phyloP scores from a whole-genome alignment of 2,888 invertebrate genomes.

The Hirtodrosophila trivittata region DNA sequence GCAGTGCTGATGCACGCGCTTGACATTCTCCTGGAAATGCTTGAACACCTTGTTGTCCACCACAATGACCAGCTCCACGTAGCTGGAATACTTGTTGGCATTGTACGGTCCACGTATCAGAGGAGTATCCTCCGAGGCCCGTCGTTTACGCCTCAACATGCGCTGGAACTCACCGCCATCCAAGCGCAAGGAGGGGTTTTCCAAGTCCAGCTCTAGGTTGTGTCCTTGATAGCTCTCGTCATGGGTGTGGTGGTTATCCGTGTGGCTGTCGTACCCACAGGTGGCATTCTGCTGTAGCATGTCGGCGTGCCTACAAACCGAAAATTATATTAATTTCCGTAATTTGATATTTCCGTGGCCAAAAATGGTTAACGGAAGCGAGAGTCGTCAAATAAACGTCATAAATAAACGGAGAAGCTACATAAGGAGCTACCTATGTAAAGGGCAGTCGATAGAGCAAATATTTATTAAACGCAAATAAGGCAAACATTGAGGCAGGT shows the following conservation, averaged over 20 bases:
- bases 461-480: conserved; percentile 67
- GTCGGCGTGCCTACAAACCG: conserved; percentile 77
- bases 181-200: conserved; percentile 48
- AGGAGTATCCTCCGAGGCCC: conserved; percentile 83
- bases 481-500: conserved; percentile 55
- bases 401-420: conserved; percentile 9
- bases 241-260: conserved; percentile 49
- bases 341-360: conserved; percentile 70
- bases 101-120: conserved; percentile 92
- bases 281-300: conserved; percentile 86
- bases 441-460: conserved; percentile 44
- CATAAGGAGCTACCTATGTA: neutral
- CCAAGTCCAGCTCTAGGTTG: conserved; percentile 73
- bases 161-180: conserved; percentile 85
- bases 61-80: conserved; percentile 94
- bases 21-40: conserved; percentile 89
- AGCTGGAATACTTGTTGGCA: conserved; percentile 92
- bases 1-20: conserved; percentile 91
- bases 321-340: conserved; percentile 20
- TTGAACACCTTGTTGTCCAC: conserved; percentile 94
- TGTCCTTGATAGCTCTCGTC: conserved; percentile 6
- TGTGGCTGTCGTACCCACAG: conserved; percentile 82
- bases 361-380: conserved; percentile 61
- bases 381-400: conserved; percentile 25
- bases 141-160: conserved; percentile 89